Evolutionary conservation across 2,797 vertebrate genomes (phyloP).

Genomic region (Falco rusticolus): DNA sequence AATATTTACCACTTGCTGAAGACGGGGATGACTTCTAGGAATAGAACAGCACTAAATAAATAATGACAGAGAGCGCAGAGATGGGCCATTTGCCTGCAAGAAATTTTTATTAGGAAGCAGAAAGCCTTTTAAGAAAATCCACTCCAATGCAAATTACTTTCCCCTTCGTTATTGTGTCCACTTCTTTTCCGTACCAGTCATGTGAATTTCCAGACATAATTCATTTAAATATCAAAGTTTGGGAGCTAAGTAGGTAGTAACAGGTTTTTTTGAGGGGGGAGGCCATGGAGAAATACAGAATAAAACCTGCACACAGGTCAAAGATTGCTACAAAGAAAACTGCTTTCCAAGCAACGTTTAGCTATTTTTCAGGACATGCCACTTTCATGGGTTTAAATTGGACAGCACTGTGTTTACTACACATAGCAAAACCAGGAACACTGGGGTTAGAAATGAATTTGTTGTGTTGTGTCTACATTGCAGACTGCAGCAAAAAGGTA

Average conservation of each 20-base stretch:
- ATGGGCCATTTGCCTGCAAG: not conserved
- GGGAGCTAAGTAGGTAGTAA: not conserved
- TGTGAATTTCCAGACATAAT: not conserved
- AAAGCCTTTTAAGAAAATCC: not conserved
- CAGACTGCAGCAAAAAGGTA: not conserved
- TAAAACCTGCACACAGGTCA: not conserved
- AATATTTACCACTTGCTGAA: constrained; percentile 21
- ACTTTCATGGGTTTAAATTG: not conserved
- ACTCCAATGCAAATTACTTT: not conserved
- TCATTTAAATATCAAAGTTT: constrained; percentile 11
- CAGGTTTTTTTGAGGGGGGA: not conserved
- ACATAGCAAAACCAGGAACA: not conserved
- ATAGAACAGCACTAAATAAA: constrained; percentile 49
- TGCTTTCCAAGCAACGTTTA: not conserved
- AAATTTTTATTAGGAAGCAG: constrained; percentile 4
- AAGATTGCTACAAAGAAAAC: not conserved
- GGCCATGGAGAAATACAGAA: not conserved
- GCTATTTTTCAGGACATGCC: not conserved
- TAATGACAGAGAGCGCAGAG: constrained; percentile 13
- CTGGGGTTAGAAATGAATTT: not conserved
- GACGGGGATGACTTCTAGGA: constrained; percentile 31
- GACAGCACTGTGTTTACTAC: not conserved
- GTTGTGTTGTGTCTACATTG: not conserved
- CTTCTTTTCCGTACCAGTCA: not conserved
- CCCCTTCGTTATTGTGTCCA: not conserved